These are phyloP conservation scores for Choloepus didactylus DNA, from an alignment of 2,797 vertebrate species.

Conservation along the genomic window DNA sequence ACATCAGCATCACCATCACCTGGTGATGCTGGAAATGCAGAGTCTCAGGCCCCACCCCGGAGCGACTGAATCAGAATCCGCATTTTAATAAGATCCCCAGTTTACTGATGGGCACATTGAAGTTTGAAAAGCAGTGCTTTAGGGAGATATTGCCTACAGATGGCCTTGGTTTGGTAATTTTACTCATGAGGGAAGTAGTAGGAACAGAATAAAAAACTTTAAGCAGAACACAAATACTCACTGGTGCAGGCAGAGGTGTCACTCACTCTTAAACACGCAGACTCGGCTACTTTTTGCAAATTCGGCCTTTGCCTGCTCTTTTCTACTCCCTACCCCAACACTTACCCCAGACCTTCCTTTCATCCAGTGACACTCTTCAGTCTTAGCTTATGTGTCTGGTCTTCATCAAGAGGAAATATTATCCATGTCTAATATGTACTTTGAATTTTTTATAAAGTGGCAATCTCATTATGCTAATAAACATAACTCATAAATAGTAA, in stretches of 20 bases:
- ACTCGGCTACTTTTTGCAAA: neutral
- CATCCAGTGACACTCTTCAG: neutral
- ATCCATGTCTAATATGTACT: neutral
- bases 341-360: neutral
- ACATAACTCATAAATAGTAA: neutral
- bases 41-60: neutral
- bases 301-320: neutral
- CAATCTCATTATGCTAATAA: conserved; percentile 16
- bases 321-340: neutral
- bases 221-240: neutral
- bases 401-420: neutral
- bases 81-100: neutral
- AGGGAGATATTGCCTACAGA: neutral
- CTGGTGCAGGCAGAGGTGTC: neutral
- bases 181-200: neutral
- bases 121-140: neutral
- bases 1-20: too few species aligned
- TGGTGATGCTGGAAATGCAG: neutral
- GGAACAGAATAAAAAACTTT: neutral
- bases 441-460: neutral
- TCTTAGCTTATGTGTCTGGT: neutral
- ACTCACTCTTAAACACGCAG: neutral
- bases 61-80: neutral
- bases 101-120: neutral
- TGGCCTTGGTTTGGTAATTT: neutral